Evolutionary conservation across 2,797 vertebrate genomes (phyloP), one percentile per base, ranked within the genome.

Genomic region (Crenichthys baileyi): DNA sequence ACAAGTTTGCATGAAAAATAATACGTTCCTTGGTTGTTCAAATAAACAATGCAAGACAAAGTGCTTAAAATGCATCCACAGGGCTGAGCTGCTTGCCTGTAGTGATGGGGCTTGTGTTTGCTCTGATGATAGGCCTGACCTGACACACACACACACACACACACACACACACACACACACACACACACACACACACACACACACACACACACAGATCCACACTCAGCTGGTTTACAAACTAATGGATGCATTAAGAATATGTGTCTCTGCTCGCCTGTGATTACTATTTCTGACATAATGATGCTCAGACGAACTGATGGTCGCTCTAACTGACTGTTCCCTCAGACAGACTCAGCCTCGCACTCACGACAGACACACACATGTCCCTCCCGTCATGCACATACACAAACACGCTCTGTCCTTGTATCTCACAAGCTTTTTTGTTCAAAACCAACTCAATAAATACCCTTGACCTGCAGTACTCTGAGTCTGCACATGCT

Each of bases 61-160:
- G 82, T 84, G 83, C 83, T 91, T 90, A 85, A 90, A 90, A 94
- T 94, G 89, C 91, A 93, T 87, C 83, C 79, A 22, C 70, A 88
- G 90, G 68, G 85, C 88, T 22, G 9, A 82, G 84, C 87, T 93
- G 93, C 94, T 92, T 92, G 88, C 85, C 79, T 89, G 88, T 75
- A 79, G 88, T 84, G 86, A 93, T 92, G 89, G 89, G 90, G 77
- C 78, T 79, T 78, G 46, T 91, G 90, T 93, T 93, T 92, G 89
- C 75, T 85, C 88, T 92, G 89, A 79, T 88, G 92, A 92, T 88
- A 78, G 87, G 90, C 72, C 83, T 46, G 81, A 80, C 77, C 88
- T 86, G 80, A 79, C 50, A 39, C 31, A 53, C 77, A 67, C 70
- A 5, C 53, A 7, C 79, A 78, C 41, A 1, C 73, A 11, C 79